Evolutionary conservation across 2,888 invertebrate genomes (phyloP).

Genomic region (Drosophila greeni): DNA sequence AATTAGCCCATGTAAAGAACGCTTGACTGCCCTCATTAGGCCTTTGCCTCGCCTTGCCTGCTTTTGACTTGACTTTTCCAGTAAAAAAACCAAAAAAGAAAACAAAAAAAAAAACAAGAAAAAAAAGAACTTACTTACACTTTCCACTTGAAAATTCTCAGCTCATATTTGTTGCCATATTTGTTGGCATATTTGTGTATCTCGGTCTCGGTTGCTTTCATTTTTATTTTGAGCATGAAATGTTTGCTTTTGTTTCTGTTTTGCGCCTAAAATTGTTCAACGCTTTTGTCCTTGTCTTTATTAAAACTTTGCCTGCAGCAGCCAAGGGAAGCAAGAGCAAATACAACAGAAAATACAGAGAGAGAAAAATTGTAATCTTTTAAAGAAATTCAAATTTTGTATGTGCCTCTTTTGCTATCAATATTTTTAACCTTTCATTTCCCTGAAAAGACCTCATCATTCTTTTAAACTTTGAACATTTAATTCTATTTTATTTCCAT

Average conservation of each 20-base stretch:
- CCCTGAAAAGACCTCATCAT: no score
- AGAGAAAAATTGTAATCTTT: neutral
- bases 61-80: slow-evolving; percentile 54
- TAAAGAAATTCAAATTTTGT: neutral
- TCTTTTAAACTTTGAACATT: no score
- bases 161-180: slow-evolving; percentile 14
- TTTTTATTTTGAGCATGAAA: slow-evolving; percentile 31
- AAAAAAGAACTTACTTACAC: slow-evolving; percentile 24
- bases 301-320: slow-evolving; percentile 63
- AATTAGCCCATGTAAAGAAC: slow-evolving; percentile 50
- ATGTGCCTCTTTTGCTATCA: no score
- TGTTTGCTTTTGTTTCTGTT: slow-evolving; percentile 31
- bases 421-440: no score
- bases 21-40: slow-evolving; percentile 68
- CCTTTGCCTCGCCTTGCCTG: slow-evolving; percentile 48
- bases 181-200: neutral
- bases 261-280: slow-evolving; percentile 58
- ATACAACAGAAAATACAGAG: slow-evolving; percentile 18
- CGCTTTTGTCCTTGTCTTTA: slow-evolving; percentile 66
- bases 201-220: slow-evolving; percentile 29
- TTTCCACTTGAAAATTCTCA: slow-evolving; percentile 31
- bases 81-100: neutral
- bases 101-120: neutral
- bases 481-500: no score
- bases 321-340: slow-evolving; percentile 36